Evolutionary conservation across 1,140 invertebrate genomes (phyloP).

Genomic region (Pachyrhynchus sulphureomaculatus): DNA sequence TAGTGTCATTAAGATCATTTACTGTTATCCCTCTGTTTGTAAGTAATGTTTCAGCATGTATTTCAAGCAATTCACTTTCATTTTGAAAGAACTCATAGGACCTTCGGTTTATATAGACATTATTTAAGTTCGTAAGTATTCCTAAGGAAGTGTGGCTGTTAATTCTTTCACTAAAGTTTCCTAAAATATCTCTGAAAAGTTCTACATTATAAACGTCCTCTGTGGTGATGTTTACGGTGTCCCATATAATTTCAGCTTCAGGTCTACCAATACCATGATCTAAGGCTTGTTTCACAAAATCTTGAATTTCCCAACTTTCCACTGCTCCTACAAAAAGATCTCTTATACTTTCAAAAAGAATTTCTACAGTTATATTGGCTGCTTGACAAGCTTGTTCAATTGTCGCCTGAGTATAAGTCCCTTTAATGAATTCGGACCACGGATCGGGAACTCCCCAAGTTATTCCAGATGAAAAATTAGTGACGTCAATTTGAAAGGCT

Average conservation of each 20-base stretch:
- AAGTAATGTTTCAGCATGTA: constrained; percentile 8
- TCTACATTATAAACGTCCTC: constrained; percentile 6
- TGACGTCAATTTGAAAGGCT: constrained; percentile 1
- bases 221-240: background rate
- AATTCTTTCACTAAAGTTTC: background rate
- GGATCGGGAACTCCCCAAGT: background rate
- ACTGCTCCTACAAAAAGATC: background rate
- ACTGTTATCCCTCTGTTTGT: background rate
- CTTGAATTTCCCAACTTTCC: background rate
- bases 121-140: background rate
- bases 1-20: background rate
- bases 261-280: background rate
- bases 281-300: background rate
- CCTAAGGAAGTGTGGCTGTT: constrained; percentile 6
- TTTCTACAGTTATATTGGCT: background rate
- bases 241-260: constrained; percentile 15
- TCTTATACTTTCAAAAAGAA: background rate
- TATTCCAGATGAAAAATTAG: background rate
- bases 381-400: background rate
- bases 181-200: constrained; percentile 1
- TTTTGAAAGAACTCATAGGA: background rate
- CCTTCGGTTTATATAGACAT: constrained; percentile 4
- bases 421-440: constrained; percentile 12
- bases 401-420: constrained; percentile 3
- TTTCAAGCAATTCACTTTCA: background rate